Percentiles rank a stretch among this genome's conserved stretches.
Conservation (phyloP, 2,113 vertebrate genomes). For the Vicugna pacos region DNA sequence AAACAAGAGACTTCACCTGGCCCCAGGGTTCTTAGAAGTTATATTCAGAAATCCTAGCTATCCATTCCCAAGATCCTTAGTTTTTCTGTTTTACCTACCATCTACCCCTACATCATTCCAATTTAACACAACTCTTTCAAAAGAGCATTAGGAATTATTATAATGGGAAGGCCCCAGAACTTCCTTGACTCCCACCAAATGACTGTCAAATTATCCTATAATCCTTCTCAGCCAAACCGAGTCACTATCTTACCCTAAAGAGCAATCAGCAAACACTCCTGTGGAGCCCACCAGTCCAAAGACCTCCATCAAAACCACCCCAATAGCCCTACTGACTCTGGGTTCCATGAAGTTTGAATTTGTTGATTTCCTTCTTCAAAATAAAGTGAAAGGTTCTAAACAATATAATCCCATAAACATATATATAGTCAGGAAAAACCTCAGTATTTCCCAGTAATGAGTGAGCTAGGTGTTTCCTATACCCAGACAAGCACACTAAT, state of each 20-base stretch:
- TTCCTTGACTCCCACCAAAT: not conserved
- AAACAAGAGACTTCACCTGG: conserved; percentile 13
- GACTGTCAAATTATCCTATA: not conserved
- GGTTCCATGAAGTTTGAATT: not conserved
- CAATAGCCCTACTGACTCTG: not conserved
- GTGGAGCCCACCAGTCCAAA: not conserved
- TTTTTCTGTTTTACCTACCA: not conserved
- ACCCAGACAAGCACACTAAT: not conserved
- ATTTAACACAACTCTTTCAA: conserved; percentile 54
- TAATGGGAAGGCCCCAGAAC: not conserved
- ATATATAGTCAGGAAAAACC: not conserved
- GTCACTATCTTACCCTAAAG: not conserved
- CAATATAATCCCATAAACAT: not conserved
- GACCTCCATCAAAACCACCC: not conserved
- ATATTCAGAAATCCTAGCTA: conserved; percentile 22
- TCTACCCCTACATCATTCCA: not conserved
- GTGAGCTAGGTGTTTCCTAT: not conserved
- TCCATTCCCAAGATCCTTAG: not conserved
- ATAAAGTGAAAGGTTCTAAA: conserved; percentile 34
- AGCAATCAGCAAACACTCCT: not conserved
- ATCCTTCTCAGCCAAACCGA: not conserved
- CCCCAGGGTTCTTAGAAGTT: not conserved
- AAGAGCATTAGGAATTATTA: conserved; percentile 38
- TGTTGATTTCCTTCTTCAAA: conserved; percentile 46
- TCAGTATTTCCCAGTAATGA: not conserved